These are phyloP conservation scores for Drosophila merina DNA, from an alignment of 2,888 invertebrate species.

Conservation along the genomic window DNA sequence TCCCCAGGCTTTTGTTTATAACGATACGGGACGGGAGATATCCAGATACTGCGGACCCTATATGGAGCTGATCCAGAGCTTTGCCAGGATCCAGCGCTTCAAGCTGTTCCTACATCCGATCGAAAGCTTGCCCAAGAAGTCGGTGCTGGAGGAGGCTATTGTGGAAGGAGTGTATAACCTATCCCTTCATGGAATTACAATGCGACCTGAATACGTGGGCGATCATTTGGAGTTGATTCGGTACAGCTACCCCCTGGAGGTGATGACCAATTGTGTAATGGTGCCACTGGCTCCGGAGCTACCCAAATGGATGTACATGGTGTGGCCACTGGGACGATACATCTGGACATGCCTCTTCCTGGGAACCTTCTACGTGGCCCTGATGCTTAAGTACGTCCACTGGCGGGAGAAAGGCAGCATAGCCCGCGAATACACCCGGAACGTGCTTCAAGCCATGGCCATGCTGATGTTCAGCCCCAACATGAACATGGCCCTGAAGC, in stretches of 20 bases:
- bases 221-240: constrained; percentile 5
- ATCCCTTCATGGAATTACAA: constrained; percentile 60
- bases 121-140: constrained; percentile 47
- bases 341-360: constrained; percentile 72
- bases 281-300: constrained; percentile 81
- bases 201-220: constrained; percentile 23
- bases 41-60: constrained; percentile 60
- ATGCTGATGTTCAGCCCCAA: constrained; percentile 76
- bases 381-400: constrained; percentile 68
- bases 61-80: constrained; percentile 55
- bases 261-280: constrained; percentile 77
- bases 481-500: constrained; percentile 71
- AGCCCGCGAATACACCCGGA: constrained; percentile 50
- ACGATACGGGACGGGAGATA: constrained; percentile 18
- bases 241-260: constrained; percentile 77
- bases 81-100: constrained; percentile 61
- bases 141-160: constrained; percentile 49
- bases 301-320: constrained; percentile 78
- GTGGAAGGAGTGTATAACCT: constrained; percentile 61
- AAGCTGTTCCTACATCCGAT: constrained; percentile 55
- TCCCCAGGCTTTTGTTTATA: constrained; percentile 64
- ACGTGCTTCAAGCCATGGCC: constrained; percentile 72
- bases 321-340: constrained; percentile 75
- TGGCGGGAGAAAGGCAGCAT: constrained; percentile 22
- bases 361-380: constrained; percentile 72